Evolutionary conservation across 2,113 vertebrate genomes (phyloP).

Genomic region (Cephalopholis sonnerati): DNA sequence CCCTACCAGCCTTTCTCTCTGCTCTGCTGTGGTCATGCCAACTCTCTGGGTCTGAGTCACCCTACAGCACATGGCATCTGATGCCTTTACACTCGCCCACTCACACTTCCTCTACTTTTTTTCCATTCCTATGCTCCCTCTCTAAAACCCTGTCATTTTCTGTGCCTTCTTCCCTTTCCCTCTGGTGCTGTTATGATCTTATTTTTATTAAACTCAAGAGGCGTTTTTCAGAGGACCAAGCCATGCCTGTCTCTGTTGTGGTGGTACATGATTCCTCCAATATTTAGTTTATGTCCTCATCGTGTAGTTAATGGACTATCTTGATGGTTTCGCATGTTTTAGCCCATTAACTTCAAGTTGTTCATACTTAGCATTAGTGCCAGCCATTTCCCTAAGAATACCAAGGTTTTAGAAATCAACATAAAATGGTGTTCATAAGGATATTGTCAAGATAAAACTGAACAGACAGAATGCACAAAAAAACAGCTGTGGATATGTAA

Average conservation of each 20-base stretch:
- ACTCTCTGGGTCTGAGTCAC: conserved; percentile 63
- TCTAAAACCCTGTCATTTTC: background rate
- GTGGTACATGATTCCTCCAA: background rate
- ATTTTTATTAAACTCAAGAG: background rate
- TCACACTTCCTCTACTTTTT: conserved; percentile 1
- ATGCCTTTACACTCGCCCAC: conserved; percentile 24
- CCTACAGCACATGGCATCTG: conserved; percentile 46
- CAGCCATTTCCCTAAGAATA: background rate
- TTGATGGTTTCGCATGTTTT: conserved; percentile 5
- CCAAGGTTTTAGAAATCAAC: background rate
- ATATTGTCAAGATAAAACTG: background rate
- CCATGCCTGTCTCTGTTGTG: background rate
- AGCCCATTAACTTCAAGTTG: background rate
- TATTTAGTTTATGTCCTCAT: background rate
- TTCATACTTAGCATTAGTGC: background rate
- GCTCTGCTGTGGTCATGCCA: conserved; percentile 24
- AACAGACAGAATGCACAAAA: background rate
- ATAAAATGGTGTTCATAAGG: background rate
- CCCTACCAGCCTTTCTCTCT: conserved; percentile 10
- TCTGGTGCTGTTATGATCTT: background rate
- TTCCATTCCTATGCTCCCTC: conserved; percentile 15
- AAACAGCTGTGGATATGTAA: background rate
- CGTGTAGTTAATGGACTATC: conserved; percentile 21
- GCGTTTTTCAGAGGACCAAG: background rate
- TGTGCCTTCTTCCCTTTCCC: conserved; percentile 28